Evolutionary conservation across 1,140 invertebrate species (phyloP), one percentile per base, ranked within the genome.

Genomic region (Drosophila pachea): DNA sequence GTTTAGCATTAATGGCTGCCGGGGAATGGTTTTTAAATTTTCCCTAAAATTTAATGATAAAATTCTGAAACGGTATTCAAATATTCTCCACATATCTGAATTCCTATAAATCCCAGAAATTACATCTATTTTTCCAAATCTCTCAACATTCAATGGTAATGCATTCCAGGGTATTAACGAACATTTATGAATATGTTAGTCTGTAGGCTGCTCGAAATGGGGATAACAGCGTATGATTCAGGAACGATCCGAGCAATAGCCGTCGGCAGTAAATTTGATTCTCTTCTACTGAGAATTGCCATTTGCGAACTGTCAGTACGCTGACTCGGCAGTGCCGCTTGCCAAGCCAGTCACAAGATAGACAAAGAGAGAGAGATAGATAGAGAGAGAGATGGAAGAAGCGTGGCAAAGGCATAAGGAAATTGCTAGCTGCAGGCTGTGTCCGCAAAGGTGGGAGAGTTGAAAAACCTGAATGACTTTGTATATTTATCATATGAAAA

Each of bases 291-390:
- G 3, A 16, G 67, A 68, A 63, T 68, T 53, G 63, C 60, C 59
- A 64, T 73, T 73, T 75, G 65, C 73, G 60, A 75, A 69, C 65
- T 69, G 70, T 65, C 55, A 73, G 45, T 55, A 64, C 16, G 32
- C 58, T 58, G 40, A 45, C 55, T 22, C 8, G 35, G 35, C 43
- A 67, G 65, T n/a, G n/a, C 60, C 55, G 60, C 38, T 31, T 52
- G 45, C 53, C 53, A 73, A 75, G 38, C 11, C 0, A 43, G 12
- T 4, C 4, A 12, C 6, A 43, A 6, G 0, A 40, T 3, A 42
- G 40, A 14, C 4, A 14, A 5, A 42, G 40, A 42, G 40, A 12
- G 7, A n/a, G 40, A 12, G 12, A 42, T 2, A 12, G n/a, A n/a
- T 9, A n/a, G 40, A 43, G 12, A 43, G 12, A 14, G 7, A 0